Percentiles rank a stretch among this genome's conserved stretches.
phyloP scores from a whole-genome alignment of 2,888 invertebrate genomes.

The Empis livida region DNA sequence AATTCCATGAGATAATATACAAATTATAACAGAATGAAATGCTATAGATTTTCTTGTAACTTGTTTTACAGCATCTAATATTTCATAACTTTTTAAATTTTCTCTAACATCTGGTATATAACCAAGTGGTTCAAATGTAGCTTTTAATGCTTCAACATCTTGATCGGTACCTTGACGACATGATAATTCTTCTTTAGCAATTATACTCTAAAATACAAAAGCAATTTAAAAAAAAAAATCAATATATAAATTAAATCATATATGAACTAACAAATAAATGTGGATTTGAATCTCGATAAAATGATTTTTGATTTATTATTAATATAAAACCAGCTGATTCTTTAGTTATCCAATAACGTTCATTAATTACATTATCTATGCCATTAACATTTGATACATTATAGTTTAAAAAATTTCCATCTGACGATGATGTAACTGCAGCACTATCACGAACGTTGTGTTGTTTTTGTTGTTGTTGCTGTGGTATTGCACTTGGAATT shows the following conservation, averaged over 20 bases:
- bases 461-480: conserved; percentile 5
- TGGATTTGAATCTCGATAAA: conserved; percentile 19
- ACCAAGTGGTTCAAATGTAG: conserved; percentile 24
- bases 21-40: conserved; percentile 29
- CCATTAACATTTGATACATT: neutral
- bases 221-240: neutral
- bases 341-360: conserved; percentile 11
- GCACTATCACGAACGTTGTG: conserved; percentile 6
- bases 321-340: conserved; percentile 25
- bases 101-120: conserved; percentile 20
- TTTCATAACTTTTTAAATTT: conserved; percentile 22
- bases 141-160: conserved; percentile 19
- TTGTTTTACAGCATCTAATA: conserved; percentile 20
- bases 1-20: conserved; percentile 30
- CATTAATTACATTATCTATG: neutral
- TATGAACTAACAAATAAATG: conserved; percentile 17
- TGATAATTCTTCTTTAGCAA: conserved; percentile 16
- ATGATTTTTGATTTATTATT: conserved; percentile 29
- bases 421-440: neutral
- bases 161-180: conserved; percentile 25
- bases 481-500: neutral
- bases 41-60: conserved; percentile 20
- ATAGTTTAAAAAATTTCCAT: too few species aligned
- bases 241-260: neutral
- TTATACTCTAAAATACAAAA: conserved; percentile 14